Evolutionary conservation across 2,888 invertebrate genomes (phyloP), one percentile per base, ranked within the genome.

Genomic region (Tiliacea citrago): DNA sequence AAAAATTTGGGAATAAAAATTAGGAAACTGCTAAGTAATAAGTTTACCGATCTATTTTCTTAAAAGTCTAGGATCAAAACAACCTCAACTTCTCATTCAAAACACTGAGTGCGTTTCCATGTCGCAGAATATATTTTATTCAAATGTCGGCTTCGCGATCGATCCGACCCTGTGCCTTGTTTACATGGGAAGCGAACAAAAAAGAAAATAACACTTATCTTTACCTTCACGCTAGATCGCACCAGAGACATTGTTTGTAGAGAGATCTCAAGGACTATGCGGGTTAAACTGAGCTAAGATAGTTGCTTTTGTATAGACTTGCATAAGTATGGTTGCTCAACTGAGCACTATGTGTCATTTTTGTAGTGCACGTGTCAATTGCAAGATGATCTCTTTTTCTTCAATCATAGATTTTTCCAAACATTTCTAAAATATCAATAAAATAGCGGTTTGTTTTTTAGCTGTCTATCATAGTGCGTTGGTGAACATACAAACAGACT

Each of bases 71-170:
- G 16, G 16, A 51, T 29, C n/a, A 47, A 39, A 63, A 78, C 49
- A 24, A 69, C 24, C 57, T 61, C 24, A 68, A 71, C 18, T 61
- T 68, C 18, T 42, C 51, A n/a, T 45, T 58, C 21, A 62, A 69
- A 62, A 79, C 42, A 3, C n/a, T n/a, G 61, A 82, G 83, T 70
- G 82, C 61, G 62, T 83, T 82, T 80, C n/a, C 69, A 70, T 82
- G 80, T 82, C 69, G 35, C 4, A 13, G 51, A 51, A 51, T 62
- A 72, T 53, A 76, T 83, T 75, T 68, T 68, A 82, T 78, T 79
- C 42, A 67, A 83, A 83, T 72, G 69, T 63, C 55, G 67, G n/a
- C 57, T 62, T 67, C 45, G 51, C 55, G 42, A 70, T 68, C 72
- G 69, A 62, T 51, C 35, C 58, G 80, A 73, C 69, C 69, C 65